Base-by-base conservation (phyloP, 1,140 invertebrate genomes). In the Drosophila auraria region DNA sequence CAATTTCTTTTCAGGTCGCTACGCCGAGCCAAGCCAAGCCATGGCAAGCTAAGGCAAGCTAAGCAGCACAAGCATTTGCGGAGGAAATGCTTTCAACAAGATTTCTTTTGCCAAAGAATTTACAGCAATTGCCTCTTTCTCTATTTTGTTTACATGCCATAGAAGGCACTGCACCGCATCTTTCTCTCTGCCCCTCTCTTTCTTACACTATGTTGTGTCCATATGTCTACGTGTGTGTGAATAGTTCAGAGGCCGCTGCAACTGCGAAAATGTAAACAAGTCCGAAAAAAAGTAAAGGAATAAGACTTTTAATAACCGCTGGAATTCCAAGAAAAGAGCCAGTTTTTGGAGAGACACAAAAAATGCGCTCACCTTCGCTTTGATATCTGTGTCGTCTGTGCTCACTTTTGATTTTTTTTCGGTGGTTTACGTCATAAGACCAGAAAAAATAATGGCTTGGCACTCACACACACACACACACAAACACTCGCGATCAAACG, bases 381-480 rank as follows among this genome's bases (percentile, higher is more conserved):
- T 83, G 54, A 45, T 83, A 61, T 83, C 59, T 89, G 50, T 84
- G 82, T 84, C 78, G 78, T 77, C 64, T 87, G 54, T 57, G 84
- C 78, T 90, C 87, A 91, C 87, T 90, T 90, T 90, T 90, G 87
- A 90, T 91, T 90, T 90, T 77, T 77, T 80, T 80, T 84, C 50
- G 82, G 72, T 82, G 87, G 86, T 90, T 90, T 90, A 90, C 86
- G 86, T 90, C 86, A 90, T 90, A 90, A 86, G 87, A 80, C 86
- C 86, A 82, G 57, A 87, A 87, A 57, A 87, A 84, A 84, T 90
- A 90, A 90, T 90, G 87, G 79, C 82, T 90, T 90, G 86, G 74
- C 74, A 79, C 63, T 83, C 71, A 63, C 74, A 68, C n/a, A 50
- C 53, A 76, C 45, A 69, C 47, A 80, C 36, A 60, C 12, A 42